These are phyloP conservation scores for Cyprinodon diabolis DNA, from an alignment of 2,797 vertebrate genomes.

Conservation along the genomic window DNA sequence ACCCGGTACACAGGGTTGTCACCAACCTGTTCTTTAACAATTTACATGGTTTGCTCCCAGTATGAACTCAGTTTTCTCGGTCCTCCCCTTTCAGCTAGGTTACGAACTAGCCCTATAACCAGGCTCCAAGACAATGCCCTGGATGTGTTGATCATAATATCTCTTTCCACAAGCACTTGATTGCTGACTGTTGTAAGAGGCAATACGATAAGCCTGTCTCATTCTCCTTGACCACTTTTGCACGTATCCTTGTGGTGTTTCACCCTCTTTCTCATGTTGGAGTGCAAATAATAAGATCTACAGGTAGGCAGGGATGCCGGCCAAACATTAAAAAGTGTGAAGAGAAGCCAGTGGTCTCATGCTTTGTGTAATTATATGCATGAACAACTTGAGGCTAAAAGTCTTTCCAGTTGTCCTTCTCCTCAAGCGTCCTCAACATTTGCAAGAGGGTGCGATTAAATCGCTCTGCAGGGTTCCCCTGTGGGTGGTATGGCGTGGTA, in stretches of 20 bases:
- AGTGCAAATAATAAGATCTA: neutral
- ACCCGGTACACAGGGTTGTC: neutral
- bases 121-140: too few relatives aligned
- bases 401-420: neutral
- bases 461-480: neutral
- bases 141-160: neutral
- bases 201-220: neutral
- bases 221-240: neutral
- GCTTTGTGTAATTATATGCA: conserved; percentile 3
- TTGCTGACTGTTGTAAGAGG: neutral
- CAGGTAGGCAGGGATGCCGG: neutral
- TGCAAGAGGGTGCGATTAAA: neutral
- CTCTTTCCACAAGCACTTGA: neutral
- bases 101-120: neutral
- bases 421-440: neutral
- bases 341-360: neutral
- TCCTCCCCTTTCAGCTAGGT: neutral
- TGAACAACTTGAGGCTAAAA: neutral
- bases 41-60: neutral
- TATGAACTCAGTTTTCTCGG: neutral
- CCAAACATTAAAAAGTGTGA: neutral
- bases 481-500: too few relatives aligned
- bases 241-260: neutral
- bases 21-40: neutral
- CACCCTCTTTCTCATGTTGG: too few relatives aligned